A percentile compares a stretch with the other conserved stretches of the same genome.
These are phyloP conservation scores for Drosophila neutralis DNA, from an alignment of 2,888 invertebrate genomes.

Conservation along the genomic window DNA sequence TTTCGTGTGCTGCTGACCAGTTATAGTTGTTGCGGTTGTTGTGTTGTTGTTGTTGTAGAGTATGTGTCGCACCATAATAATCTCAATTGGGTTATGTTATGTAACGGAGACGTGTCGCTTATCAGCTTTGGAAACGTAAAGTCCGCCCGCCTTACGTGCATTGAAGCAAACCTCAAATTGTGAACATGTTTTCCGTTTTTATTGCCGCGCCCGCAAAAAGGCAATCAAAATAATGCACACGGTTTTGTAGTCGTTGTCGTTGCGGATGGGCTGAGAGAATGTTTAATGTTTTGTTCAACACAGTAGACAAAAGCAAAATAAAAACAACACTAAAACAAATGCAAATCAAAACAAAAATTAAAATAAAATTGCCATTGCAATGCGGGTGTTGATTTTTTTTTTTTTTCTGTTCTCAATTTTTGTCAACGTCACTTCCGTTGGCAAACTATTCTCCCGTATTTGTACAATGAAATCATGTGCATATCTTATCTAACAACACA, in stretches of 20 bases:
- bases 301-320: slow-evolving; percentile 16
- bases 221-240: slow-evolving; percentile 46
- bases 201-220: slow-evolving; percentile 10
- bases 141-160: slow-evolving; percentile 29
- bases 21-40: not conserved
- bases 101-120: slow-evolving; percentile 53
- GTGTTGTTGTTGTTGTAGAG: not conserved
- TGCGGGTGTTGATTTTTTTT: slow-evolving; percentile 6
- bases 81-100: slow-evolving; percentile 66
- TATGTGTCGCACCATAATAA: slow-evolving; percentile 17
- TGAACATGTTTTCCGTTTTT: slow-evolving; percentile 20
- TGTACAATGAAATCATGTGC: slow-evolving; percentile 72
- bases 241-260: slow-evolving; percentile 1
- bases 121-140: slow-evolving; percentile 44
- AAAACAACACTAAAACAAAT: slow-evolving; percentile 14
- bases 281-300: slow-evolving; percentile 18
- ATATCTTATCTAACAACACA: slow-evolving; percentile 67
- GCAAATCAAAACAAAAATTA: slow-evolving; percentile 32
- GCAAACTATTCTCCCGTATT: slow-evolving; percentile 46
- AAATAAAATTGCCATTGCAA: slow-evolving; percentile 41
- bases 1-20: slow-evolving; percentile 1
- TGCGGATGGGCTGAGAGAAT: slow-evolving; percentile 17
- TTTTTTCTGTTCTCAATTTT: slow-evolving; percentile 28
- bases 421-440: slow-evolving; percentile 70
- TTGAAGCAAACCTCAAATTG: slow-evolving; percentile 29